Base-by-base conservation (phyloP, 2,888 invertebrate species). In the Zaprionus lineosus region DNA sequence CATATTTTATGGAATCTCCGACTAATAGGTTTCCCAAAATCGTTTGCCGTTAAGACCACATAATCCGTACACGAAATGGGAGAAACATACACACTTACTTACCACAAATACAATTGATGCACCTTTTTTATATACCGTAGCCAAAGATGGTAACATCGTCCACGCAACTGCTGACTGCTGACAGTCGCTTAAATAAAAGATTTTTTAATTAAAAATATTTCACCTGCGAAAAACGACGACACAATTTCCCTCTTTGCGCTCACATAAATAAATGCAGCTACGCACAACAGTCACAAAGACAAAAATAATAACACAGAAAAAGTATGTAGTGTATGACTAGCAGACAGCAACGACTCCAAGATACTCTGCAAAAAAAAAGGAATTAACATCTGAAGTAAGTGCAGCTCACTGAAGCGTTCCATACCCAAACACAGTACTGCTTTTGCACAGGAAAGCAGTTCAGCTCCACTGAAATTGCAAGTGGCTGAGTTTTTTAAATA, bases 121-220 rank as follows among this genome's bases (percentile, higher is more conserved):
- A 68, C 44, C 61, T 55, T 50, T 53, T 44, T 56, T 58, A 51
- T 52, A 53, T 34, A 33, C 29, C n/a, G n/a, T n/a, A n/a, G n/a
- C n/a, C n/a, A n/a, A n/a, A n/a, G n/a, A n/a, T n/a, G n/a, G n/a
- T n/a, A n/a, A n/a, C n/a, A n/a, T n/a, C n/a, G n/a, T n/a, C n/a
- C n/a, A n/a, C n/a, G n/a, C n/a, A n/a, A n/a, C n/a, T n/a, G n/a
- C n/a, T n/a, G 33, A 21, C 28, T 44, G 58, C 57, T 74, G 78
- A 62, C 74, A 74, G 36, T 55, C 85, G 83, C 79, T 78, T 83
- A 85, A 85, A 85, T 85, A 78, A 85, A 78, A 78, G 83, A 78
- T 85, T 83, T 78, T 78, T 78, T 84, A 78, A 78, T 78, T 78
- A 78, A 78, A 78, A 78, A 78, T 84, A 82, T 84, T 78, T 84